These are phyloP conservation scores for Amazona vittata DNA, from an alignment of 2,113 vertebrate genomes.

Conservation along the genomic window DNA sequence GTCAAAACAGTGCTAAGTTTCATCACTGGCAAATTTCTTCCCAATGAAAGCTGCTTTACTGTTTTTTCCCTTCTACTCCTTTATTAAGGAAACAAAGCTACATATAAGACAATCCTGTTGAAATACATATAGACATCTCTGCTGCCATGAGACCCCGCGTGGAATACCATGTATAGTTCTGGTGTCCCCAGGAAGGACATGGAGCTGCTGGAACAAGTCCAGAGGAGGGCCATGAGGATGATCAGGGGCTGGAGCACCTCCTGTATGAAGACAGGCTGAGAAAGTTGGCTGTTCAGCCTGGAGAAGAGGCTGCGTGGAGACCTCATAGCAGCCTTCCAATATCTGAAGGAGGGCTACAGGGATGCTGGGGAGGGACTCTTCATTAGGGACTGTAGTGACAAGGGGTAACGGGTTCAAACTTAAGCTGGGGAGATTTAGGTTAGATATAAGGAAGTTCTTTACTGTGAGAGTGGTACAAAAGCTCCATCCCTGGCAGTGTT, in stretches of 20 bases:
- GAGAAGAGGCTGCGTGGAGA: not conserved
- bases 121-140: not conserved
- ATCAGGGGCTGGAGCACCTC: not conserved
- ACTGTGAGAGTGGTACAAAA: not conserved
- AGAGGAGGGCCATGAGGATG: not conserved
- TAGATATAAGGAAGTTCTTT: not conserved
- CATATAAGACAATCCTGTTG: not conserved
- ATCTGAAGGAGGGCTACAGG: not conserved
- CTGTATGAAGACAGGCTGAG: accelerated
- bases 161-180: not conserved
- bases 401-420: not conserved
- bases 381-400: not conserved
- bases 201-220: not conserved
- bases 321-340: not conserved
- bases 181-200: not conserved
- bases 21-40: not conserved
- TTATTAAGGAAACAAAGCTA: not conserved
- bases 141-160: not conserved
- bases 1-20: too few relatives aligned
- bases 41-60: not conserved
- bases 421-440: not conserved
- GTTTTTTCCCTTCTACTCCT: not conserved
- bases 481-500: not conserved
- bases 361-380: not conserved
- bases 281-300: not conserved